Evolutionary conservation across 2,797 vertebrate genomes (phyloP).

Genomic region (Neosilurus hyrtlii): DNA sequence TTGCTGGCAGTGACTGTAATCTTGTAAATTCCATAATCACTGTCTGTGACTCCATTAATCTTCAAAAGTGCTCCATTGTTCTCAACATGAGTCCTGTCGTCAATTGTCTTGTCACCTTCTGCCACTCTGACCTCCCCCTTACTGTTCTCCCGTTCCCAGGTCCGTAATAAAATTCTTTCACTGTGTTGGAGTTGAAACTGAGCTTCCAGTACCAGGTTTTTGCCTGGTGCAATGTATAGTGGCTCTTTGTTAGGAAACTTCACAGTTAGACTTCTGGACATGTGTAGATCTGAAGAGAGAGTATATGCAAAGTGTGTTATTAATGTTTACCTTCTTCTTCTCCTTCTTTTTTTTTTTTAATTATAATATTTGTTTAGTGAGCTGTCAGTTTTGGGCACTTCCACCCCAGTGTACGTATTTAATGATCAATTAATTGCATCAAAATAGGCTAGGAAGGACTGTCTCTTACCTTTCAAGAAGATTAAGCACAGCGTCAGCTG

Average conservation of each 20-base stretch:
- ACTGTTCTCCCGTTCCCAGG: slow-evolving; percentile 32
- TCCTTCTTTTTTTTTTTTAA: too few relatives aligned
- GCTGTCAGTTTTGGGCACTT: too few relatives aligned
- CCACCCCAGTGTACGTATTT: neutral
- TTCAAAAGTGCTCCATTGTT: neutral
- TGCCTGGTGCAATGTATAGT: slow-evolving; percentile 30
- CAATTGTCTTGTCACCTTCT: accelerated
- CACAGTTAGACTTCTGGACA: slow-evolving; percentile 21
- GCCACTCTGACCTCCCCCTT: neutral
- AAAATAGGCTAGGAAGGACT: neutral
- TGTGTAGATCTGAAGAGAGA: slow-evolving; percentile 16
- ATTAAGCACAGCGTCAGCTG: neutral
- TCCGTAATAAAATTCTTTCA: slow-evolving; percentile 12
- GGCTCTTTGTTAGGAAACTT: slow-evolving; percentile 7
- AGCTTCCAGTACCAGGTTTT: slow-evolving; percentile 42
- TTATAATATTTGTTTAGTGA: neutral
- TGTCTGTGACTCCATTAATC: slow-evolving; percentile 9
- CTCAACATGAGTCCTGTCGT: slow-evolving; percentile 13
- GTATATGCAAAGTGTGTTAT: neutral
- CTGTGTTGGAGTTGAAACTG: neutral
- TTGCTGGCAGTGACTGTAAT: slow-evolving; percentile 31
- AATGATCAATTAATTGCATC: neutral
- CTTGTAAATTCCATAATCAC: slow-evolving; percentile 42
- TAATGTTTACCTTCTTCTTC: neutral
- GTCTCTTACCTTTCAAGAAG: neutral